Base-by-base conservation (phyloP, 2,113 vertebrate genomes). In the Empidonax alnorum region DNA sequence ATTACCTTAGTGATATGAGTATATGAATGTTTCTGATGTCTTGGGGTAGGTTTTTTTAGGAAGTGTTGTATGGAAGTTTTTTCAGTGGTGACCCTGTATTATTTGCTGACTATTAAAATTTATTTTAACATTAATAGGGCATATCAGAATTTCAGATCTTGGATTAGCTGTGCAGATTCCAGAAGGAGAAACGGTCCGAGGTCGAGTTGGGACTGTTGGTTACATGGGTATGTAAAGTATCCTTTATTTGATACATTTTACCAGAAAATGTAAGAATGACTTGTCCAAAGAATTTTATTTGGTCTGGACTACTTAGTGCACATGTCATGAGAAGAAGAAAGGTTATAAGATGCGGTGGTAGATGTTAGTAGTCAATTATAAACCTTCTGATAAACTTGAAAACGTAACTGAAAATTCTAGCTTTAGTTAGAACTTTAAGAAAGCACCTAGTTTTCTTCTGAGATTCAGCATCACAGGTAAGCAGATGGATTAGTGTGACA, bases 71-170 rank as follows among this genome's bases (percentile, higher is more conserved):
- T 21, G 50, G 18, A 91, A 12, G 0, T 31, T 58, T n/a, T n/a
- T 89, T 61, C 28, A 44, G 21, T 35, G 21, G 19, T 55, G 17
- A 30, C 59, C 12, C 15, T 59, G 66, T 24, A 37, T 79, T 74
- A 55, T 52, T 41, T 96, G 74, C 81, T 94, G 42, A 95, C 52
- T 25, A 2, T 67, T 93, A 12, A 78, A 9, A 62, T 66, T 63
- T 90, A 14, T 96, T 94, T 97, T 65, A 85, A 96, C 28, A 62
- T 93, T 35, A 89, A 95, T 90, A 99, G 99, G 99, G 55, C 99
- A 99, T 69, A 99, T 99, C 91, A 98, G 99, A 86, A 99, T 99
- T 96, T 99, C 99, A 41, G 99, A 99, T 93, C 98, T 99, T 74
- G 99, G 99, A 30, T 97, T 99, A 74, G 99, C 99, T 23, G 94